Evolutionary conservation across 2,113 vertebrate species (phyloP).

Genomic region (Vulpes vulpes): DNA sequence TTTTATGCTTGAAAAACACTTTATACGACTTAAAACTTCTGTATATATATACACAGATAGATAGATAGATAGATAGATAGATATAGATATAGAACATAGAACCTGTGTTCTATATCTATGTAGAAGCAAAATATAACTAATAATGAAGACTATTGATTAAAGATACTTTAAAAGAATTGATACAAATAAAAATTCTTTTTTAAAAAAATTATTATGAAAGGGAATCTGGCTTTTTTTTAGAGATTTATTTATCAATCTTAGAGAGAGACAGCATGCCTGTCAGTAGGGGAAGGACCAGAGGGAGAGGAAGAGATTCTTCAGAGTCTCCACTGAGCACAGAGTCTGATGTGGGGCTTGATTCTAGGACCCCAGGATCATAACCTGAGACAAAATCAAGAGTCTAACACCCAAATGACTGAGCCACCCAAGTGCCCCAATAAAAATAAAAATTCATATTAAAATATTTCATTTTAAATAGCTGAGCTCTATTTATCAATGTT

Average conservation of each 20-base stretch:
- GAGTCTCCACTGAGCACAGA: too few species aligned
- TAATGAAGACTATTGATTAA: neutral
- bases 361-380: too few species aligned
- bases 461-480: neutral
- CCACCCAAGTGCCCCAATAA: neutral
- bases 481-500: neutral
- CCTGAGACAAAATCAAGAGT: neutral
- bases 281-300: neutral
- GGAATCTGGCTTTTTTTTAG: too few species aligned
- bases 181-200: conserved; percentile 18
- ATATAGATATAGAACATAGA: too few species aligned
- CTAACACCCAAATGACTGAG: neutral
- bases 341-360: too few species aligned
- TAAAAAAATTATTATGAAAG: neutral
- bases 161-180: neutral
- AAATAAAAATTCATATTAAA: neutral
- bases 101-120: neutral
- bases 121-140: neutral
- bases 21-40: neutral
- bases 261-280: neutral
- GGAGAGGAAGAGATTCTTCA: neutral
- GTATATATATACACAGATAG: too few species aligned
- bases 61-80: too few species aligned
- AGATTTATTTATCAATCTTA: neutral
- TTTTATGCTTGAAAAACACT: neutral